Conservation (phyloP, 1,140 invertebrate species). For the Drosophila ogumai region DNA sequence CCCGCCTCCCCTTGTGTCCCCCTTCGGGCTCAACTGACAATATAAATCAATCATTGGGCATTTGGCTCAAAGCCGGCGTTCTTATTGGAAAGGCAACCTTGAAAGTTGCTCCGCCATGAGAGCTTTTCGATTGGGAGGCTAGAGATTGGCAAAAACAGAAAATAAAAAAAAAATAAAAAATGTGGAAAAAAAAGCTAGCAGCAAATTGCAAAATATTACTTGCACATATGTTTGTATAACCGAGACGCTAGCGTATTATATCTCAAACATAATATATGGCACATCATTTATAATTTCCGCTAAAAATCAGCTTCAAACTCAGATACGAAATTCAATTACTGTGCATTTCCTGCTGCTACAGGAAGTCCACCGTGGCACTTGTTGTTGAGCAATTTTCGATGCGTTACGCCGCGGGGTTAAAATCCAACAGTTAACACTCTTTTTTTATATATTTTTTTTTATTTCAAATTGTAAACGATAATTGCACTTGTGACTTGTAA, state of each 20-base stretch:
- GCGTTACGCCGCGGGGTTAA: constrained; percentile 13
- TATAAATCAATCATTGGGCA: constrained; percentile 80
- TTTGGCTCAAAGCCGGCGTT: constrained; percentile 56
- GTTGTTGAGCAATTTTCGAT: constrained; percentile 42
- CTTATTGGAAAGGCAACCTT: constrained; percentile 83
- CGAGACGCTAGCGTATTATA: constrained; percentile 11
- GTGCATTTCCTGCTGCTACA: constrained; percentile 67
- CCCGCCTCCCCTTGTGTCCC: constrained; percentile 5
- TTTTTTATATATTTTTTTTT: constrained; percentile 4
- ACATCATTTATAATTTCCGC: constrained; percentile 82
- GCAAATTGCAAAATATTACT: constrained; percentile 54
- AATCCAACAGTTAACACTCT: constrained; percentile 16
- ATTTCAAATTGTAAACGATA: not conserved
- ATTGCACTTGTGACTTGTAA: constrained; percentile 7
- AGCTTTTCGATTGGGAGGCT: constrained; percentile 63
- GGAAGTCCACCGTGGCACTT: constrained; percentile 35
- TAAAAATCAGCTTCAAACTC: constrained; percentile 60
- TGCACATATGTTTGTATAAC: constrained; percentile 5
- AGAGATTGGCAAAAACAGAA: constrained; percentile 30
- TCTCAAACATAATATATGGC: constrained; percentile 68
- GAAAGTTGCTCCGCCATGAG: constrained; percentile 53
- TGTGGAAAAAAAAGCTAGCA: constrained; percentile 21
- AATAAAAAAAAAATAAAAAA: constrained; percentile 17
- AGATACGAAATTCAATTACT: constrained; percentile 66
- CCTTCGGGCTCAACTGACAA: constrained; percentile 57